Percentiles rank a stretch among this genome's conserved stretches.
Conservation (phyloP, 2,113 vertebrate species). For the Scomber scombrus region DNA sequence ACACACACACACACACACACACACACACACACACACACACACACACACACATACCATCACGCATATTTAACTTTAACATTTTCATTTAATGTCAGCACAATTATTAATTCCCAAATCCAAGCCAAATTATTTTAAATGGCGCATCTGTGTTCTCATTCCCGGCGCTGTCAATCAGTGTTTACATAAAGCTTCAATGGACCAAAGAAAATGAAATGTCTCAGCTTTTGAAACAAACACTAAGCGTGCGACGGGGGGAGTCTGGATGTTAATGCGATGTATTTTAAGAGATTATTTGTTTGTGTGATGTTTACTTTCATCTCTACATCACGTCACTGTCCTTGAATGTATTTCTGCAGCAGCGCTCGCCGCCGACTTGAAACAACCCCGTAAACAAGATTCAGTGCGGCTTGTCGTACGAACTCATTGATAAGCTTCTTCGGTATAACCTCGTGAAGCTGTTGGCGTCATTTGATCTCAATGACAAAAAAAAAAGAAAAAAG, state of each 20-base stretch:
- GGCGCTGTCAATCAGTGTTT: slow-evolving; percentile 21
- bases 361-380: not conserved
- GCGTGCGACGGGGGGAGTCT: not conserved
- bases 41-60: slow-evolving; percentile 10
- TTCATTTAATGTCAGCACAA: slow-evolving; percentile 42
- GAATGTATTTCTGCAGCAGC: not conserved
- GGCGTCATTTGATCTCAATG: slow-evolving; percentile 33
- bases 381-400: not conserved
- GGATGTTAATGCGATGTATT: slow-evolving; percentile 38
- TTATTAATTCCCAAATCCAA: slow-evolving; percentile 37
- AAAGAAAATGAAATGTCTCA: slow-evolving; percentile 1
- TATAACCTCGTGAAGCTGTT: slow-evolving; percentile 21
- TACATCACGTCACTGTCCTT: slow-evolving; percentile 13
- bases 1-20: not conserved
- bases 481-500: slow-evolving; percentile 16
- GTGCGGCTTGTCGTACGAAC: slow-evolving; percentile 14
- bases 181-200: slow-evolving; percentile 20
- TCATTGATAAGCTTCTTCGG: slow-evolving; percentile 14
- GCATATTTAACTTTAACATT: slow-evolving; percentile 42
- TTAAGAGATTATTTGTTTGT: slow-evolving; percentile 23
- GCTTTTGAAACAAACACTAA: slow-evolving; percentile 12
- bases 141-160: slow-evolving; percentile 32
- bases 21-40: slow-evolving; percentile 12
- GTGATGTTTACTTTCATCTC: slow-evolving; percentile 30
- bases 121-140: slow-evolving; percentile 45